phyloP scores from a whole-genome alignment of 2,888 invertebrate genomes.

The Drosophila aldrichi region DNA sequence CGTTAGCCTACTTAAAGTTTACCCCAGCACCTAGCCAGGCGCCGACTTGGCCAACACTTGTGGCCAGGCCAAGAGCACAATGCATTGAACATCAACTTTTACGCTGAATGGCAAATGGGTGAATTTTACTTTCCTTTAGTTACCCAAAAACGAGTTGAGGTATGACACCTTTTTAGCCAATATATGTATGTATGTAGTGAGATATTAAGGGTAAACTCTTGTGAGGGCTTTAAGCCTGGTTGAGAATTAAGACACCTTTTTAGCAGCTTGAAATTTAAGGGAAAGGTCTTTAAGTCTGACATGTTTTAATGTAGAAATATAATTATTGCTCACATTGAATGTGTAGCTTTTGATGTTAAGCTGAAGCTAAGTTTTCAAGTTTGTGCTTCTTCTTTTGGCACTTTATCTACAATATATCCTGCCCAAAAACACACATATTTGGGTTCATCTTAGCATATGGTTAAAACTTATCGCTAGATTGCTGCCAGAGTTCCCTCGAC shows the following conservation, averaged over 20 bases:
- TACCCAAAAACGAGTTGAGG: background rate
- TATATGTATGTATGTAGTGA: no score
- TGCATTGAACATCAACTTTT: slow-evolving; percentile 9
- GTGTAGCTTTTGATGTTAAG: no score
- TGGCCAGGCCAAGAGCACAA: slow-evolving; percentile 14
- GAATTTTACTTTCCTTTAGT: slow-evolving; percentile 5
- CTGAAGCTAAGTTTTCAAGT: no score
- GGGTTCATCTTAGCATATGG: background rate
- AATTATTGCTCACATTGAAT: no score
- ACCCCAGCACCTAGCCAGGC: slow-evolving; percentile 10
- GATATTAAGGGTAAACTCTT: no score
- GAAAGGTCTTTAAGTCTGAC: background rate
- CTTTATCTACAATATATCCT: background rate
- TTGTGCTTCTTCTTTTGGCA: background rate
- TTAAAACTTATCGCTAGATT: background rate
- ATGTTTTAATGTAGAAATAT: no score
- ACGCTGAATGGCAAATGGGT: background rate
- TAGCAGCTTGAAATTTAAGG: no score
- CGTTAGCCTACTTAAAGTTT: slow-evolving; percentile 29
- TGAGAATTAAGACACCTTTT: no score
- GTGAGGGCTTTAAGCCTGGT: background rate
- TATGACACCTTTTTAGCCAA: background rate
- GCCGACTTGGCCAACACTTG: slow-evolving; percentile 31
- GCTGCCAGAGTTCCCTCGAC: background rate
- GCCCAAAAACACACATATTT: slow-evolving; percentile 1